Conservation (phyloP, 2,113 vertebrate species). For the Calidris pugnax region DNA sequence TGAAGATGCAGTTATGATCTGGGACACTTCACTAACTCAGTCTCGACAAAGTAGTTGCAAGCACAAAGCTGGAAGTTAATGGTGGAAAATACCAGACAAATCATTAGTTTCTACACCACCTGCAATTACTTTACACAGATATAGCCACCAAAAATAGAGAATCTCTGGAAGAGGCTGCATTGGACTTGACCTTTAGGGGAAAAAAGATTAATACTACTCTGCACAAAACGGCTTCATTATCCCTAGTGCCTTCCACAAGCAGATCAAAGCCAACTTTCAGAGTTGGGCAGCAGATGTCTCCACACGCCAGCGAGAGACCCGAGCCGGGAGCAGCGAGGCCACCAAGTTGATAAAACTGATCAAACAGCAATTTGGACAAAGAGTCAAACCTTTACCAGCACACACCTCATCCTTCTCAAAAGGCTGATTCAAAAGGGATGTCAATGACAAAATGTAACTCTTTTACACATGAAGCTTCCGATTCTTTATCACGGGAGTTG, state of each 20-base stretch:
- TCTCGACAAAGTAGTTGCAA: neutral
- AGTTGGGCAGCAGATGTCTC: constrained; percentile 53
- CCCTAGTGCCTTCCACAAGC: neutral
- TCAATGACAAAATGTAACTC: neutral
- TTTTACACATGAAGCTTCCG: neutral
- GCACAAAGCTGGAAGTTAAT: neutral
- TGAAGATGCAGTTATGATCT: fast-evolving
- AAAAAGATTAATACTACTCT: fast-evolving
- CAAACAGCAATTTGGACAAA: fast-evolving
- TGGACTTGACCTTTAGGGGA: neutral
- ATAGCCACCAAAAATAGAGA: fast-evolving
- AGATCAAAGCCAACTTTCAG: neutral
- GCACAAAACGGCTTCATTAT: too few relatives aligned
- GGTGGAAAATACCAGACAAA: neutral
- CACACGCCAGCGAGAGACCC: neutral
- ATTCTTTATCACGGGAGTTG: fast-evolving
- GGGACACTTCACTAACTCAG: neutral
- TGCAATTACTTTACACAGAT: neutral
- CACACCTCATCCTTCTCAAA: neutral
- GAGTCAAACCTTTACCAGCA: neutral
- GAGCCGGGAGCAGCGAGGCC: neutral
- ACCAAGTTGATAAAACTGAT: neutral
- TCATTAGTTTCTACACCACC: fast-evolving
- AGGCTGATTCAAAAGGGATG: too few relatives aligned
- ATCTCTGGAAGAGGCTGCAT: neutral